A percentile compares a stretch with the other conserved stretches of the same genome.
Conservation (phyloP, 64 coral and sea anemone species). For the Porites australiensis region DNA sequence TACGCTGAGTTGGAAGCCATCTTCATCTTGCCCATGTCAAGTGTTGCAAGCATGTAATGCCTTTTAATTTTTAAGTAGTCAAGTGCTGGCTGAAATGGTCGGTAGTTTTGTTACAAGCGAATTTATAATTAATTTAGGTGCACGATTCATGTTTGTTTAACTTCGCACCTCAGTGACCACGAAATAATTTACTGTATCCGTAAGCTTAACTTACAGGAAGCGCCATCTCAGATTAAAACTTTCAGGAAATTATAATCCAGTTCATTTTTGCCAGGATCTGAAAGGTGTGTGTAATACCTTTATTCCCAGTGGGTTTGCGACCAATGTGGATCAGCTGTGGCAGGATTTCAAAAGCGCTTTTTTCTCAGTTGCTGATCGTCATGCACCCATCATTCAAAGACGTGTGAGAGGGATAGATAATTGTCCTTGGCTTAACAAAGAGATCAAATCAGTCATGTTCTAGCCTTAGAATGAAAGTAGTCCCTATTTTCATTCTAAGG, state of each 20-base stretch:
- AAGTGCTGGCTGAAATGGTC: too few species aligned
- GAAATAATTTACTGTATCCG: conserved; percentile 14
- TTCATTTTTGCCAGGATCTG: conserved; percentile 14
- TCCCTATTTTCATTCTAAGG: conserved; percentile 59
- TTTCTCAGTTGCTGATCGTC: too few species aligned
- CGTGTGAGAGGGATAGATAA: conserved; percentile 40
- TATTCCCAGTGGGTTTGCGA: background rate
- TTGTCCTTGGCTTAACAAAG: conserved; percentile 66
- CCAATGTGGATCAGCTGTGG: conserved; percentile 52
- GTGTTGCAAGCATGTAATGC: too few species aligned
- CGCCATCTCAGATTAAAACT: background rate
- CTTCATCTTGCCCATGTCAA: too few species aligned
- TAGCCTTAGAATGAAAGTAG: too few species aligned
- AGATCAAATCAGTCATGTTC: conserved; percentile 38
- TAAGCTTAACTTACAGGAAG: conserved; percentile 57
- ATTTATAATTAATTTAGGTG: too few species aligned
- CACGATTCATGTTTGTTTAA: too few species aligned
- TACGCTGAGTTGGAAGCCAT: too few species aligned
- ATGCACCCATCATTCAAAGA: background rate
- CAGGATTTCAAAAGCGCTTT: background rate
- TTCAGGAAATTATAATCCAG: conserved; percentile 1
- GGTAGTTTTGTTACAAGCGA: too few species aligned
- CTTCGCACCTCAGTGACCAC: conserved; percentile 25
- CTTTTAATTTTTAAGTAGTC: too few species aligned
- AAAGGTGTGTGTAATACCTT: conserved; percentile 21